Evolutionary conservation across 1,140 invertebrate species (phyloP), one percentile per base, ranked within the genome.

Genomic region (Lepidurus arcticus): DNA sequence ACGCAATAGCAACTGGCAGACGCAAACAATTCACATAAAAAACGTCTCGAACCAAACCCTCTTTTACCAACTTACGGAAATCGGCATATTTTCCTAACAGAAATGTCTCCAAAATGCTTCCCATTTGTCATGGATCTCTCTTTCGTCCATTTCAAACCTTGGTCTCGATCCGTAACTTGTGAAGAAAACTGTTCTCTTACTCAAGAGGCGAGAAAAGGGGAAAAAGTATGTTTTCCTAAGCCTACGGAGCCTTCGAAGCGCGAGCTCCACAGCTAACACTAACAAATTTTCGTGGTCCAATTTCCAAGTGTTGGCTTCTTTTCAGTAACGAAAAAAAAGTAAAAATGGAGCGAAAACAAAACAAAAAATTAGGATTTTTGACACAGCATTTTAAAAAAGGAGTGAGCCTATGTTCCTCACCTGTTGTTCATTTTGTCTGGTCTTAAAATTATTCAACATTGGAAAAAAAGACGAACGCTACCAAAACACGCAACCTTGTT

Each of bases 51-150:
- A 65, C 53, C 21, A n/a, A 65, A 65, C 53, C 53, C 7, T 21
- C 53, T 16, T 65, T 65, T 7, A 7, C 53, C 21, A n/a, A 4
- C 0, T n/a, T 13, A 65, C 16, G 53, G n/a, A 65, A 65, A 65
- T n/a, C 21, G 53, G 53, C 53, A 65, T 65, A 65, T 65, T 65
- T 65, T 65, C 21, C 16, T 21, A 65, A n/a, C 1, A 65, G 7
- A 65, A 65, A 65, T n/a, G 16, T 65, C 8, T 21, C 16, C 53
- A 65, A 21, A 65, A 65, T n/a, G 53, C 13, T 13, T 47, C 53
- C 53, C 53, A 65, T 65, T 65, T 65, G 53, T 65, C 53, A 65
- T 65, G 21, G 10, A 21, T 65, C n/a, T n/a, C 53, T 65, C 53
- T 65, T 1, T 65, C 16, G 53, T 7, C 53, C 13, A 16, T 65